Evolutionary conservation across 2,113 vertebrate genomes (phyloP).

Genomic region (Cyanoliseus patagonus): DNA sequence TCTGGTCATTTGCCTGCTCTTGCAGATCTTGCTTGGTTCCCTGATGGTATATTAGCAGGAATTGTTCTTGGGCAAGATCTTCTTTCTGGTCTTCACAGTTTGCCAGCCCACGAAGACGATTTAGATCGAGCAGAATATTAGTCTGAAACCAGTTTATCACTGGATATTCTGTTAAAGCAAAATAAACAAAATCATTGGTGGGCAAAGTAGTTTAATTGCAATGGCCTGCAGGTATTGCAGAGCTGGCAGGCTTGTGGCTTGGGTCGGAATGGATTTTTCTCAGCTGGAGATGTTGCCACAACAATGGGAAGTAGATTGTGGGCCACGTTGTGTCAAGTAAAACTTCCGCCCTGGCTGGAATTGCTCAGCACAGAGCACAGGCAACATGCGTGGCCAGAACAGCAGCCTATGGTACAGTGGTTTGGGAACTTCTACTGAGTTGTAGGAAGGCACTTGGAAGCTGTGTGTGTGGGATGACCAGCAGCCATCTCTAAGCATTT

Average conservation of each 20-base stretch:
- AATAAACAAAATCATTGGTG: neutral
- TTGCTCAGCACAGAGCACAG: neutral
- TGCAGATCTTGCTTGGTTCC: neutral
- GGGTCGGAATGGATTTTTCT: neutral
- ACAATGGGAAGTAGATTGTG: neutral
- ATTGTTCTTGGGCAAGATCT: neutral
- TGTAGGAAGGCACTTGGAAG: neutral
- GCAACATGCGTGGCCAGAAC: neutral
- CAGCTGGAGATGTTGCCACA: constrained; percentile 12
- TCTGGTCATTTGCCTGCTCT: neutral
- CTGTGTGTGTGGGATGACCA: neutral
- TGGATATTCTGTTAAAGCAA: neutral
- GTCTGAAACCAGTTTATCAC: neutral
- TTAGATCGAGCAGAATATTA: neutral
- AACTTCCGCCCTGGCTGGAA: neutral
- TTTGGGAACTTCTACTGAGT: neutral
- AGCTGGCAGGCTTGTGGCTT: neutral
- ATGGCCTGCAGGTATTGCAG: constrained; percentile 2
- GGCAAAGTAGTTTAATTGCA: neutral
- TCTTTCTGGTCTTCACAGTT: neutral
- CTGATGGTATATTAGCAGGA: neutral
- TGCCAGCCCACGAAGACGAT: neutral
- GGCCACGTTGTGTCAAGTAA: neutral
- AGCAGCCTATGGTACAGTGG: neutral
- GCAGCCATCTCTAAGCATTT: neutral